These are phyloP conservation scores for Ranitomeya variabilis DNA, from an alignment of 2,113 vertebrate species.

Conservation along the genomic window DNA sequence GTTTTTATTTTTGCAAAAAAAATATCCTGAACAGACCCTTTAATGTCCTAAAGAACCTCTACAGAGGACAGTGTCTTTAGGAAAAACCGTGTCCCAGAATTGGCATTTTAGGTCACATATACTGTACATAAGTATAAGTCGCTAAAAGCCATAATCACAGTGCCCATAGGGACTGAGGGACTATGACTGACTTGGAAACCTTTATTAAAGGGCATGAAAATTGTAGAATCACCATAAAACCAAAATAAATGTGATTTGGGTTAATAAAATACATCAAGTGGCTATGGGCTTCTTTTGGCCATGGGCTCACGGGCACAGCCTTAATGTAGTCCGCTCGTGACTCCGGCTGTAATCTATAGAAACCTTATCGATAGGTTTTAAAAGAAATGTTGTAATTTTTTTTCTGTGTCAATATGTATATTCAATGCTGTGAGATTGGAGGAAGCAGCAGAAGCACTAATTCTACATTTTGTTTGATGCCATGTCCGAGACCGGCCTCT, in stretches of 20 bases:
- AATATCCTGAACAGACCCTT: too few relatives aligned
- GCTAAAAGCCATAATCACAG: background rate
- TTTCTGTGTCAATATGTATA: background rate
- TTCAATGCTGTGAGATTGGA: background rate
- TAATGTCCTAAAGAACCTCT: background rate
- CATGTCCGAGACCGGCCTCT: background rate
- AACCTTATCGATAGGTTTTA: too few relatives aligned
- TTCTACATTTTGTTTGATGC: background rate
- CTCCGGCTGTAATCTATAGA: too few relatives aligned
- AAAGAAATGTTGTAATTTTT: background rate
- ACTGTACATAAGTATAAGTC: background rate
- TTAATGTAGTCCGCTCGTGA: too few relatives aligned
- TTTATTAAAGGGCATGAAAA: background rate
- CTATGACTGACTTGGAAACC: background rate
- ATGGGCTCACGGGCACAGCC: too few relatives aligned
- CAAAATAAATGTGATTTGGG: too few relatives aligned
- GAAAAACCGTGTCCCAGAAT: too few relatives aligned
- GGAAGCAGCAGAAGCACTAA: background rate
- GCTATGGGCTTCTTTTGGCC: too few relatives aligned
- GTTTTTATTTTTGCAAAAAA: too few relatives aligned
- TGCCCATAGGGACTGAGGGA: background rate
- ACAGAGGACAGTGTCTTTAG: background rate
- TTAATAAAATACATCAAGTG: background rate
- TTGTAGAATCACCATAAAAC: too few relatives aligned
- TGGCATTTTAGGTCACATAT: background rate